A percentile compares a stretch with the other conserved stretches of the same genome.
Evolutionary conservation across 2,888 invertebrate genomes (phyloP).

Genomic region (Azorinus chamasolen): DNA sequence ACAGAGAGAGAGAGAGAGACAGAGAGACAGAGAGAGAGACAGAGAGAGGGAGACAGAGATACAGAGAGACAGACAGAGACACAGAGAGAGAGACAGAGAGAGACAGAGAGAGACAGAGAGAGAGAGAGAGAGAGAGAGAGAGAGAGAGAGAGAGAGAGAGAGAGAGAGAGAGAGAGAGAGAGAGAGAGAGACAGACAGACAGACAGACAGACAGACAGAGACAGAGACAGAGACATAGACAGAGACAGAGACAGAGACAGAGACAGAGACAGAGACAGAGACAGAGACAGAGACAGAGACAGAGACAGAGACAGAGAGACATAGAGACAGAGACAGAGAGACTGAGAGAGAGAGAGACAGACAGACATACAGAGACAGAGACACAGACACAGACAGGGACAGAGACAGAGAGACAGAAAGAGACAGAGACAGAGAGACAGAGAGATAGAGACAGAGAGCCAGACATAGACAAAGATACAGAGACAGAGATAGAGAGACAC

Average conservation of each 20-base stretch:
- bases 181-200: constrained; percentile 16
- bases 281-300: constrained; percentile 7
- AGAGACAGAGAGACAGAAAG: background rate
- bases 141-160: constrained; percentile 4
- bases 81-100: constrained; percentile 15
- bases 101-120: constrained; percentile 11
- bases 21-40: constrained; percentile 4
- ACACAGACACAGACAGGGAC: too few species aligned
- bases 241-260: constrained; percentile 2
- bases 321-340: too few species aligned
- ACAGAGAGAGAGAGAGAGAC: background rate
- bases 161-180: constrained; percentile 15
- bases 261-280: constrained; percentile 10
- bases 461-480: too few species aligned
- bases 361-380: too few species aligned
- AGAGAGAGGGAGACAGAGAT: too few species aligned
- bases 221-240: too few species aligned
- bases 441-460: too few species aligned
- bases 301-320: too few species aligned
- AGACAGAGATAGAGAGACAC: too few species aligned
- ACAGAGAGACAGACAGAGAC: constrained; percentile 5
- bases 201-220: constrained; percentile 19
- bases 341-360: too few species aligned
- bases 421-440: constrained; percentile 15
- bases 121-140: constrained; percentile 7